These are phyloP conservation scores for Parapsyche elsis DNA, from an alignment of 1,140 invertebrate genomes.

Conservation along the genomic window DNA sequence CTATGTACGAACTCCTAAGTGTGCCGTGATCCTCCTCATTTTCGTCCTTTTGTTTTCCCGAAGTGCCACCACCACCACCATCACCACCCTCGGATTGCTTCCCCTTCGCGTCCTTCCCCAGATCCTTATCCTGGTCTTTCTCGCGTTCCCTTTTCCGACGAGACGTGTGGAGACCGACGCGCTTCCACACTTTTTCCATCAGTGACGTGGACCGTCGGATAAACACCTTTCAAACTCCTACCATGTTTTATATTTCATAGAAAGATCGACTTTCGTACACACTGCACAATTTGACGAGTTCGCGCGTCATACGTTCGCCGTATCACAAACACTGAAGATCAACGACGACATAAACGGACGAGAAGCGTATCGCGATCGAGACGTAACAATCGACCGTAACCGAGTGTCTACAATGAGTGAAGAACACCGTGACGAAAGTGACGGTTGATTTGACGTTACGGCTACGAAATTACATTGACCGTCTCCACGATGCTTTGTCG, in stretches of 20 bases:
- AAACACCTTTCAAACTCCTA: not conserved
- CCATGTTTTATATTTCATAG: not conserved
- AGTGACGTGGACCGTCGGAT: conserved; percentile 38
- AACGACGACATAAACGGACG: not conserved
- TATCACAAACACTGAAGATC: not conserved
- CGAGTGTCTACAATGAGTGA: not conserved
- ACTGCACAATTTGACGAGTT: not conserved
- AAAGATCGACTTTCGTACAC: not conserved
- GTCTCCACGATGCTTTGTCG: conserved; percentile 9
- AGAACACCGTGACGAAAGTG: not conserved
- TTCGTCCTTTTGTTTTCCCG: conserved; percentile 61
- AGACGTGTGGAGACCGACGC: conserved; percentile 68
- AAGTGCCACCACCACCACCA: conserved; percentile 65
- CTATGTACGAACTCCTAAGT: conserved; percentile 65
- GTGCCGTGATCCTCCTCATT: conserved; percentile 66
- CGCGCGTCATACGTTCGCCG: not conserved
- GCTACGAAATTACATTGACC: not conserved
- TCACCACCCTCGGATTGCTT: conserved; percentile 65
- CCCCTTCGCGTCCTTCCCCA: conserved; percentile 62
- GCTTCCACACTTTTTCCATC: conserved; percentile 69
- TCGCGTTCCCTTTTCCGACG: conserved; percentile 63
- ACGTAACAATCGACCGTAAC: not conserved
- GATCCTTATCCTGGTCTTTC: conserved; percentile 62
- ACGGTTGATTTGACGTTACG: not conserved
- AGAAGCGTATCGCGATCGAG: not conserved